phyloP scores from a whole-genome alignment of 2,113 vertebrate species.

The Apteryx owenii region DNA sequence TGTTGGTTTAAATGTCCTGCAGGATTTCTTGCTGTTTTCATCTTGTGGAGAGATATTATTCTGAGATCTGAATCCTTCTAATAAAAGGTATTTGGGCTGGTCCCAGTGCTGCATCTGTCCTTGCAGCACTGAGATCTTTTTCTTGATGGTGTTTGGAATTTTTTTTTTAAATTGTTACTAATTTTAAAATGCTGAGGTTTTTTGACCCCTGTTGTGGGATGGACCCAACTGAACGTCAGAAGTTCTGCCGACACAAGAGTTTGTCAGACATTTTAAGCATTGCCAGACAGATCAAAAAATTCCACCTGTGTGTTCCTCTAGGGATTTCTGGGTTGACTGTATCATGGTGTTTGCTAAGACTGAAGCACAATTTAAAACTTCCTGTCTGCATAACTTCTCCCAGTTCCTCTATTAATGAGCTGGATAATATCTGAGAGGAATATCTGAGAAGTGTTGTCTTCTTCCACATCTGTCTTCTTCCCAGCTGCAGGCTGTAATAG shows the following conservation, averaged over 20 bases:
- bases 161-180: background rate
- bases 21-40: background rate
- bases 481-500: background rate
- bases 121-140: background rate
- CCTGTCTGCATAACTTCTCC: fast-evolving
- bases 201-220: background rate
- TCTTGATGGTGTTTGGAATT: background rate
- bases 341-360: background rate
- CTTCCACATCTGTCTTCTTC: background rate
- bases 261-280: background rate
- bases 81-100: background rate
- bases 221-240: background rate
- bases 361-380: background rate
- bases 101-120: background rate
- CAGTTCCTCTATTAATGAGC: background rate
- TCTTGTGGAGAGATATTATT: background rate
- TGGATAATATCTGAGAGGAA: background rate
- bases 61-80: background rate
- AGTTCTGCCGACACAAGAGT: background rate
- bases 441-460: background rate
- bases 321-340: background rate
- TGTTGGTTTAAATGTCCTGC: background rate
- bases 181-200: background rate
- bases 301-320: background rate
- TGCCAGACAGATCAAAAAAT: background rate